Conservation (phyloP, 2,113 vertebrate genomes). For the Butastur rufipennis region DNA sequence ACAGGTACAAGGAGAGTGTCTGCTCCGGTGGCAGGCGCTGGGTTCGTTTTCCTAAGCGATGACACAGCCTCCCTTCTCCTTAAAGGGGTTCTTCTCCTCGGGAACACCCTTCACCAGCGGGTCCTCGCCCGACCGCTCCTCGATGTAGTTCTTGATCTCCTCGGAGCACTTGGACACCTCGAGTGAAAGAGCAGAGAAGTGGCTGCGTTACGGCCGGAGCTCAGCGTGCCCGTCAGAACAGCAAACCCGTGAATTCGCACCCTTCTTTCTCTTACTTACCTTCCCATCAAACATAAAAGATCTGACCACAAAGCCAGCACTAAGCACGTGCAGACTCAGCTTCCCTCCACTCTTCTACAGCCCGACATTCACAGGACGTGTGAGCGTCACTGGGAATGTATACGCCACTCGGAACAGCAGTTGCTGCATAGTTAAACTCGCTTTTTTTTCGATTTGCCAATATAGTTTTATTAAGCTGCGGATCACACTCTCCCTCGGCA, state of each 20-base stretch:
- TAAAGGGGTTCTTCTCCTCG: slow-evolving; percentile 98
- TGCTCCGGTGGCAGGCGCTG: not conserved
- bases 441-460: not conserved
- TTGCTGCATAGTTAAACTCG: not conserved
- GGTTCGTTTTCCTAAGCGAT: slow-evolving; percentile 76
- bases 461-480: not conserved
- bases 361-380: not conserved
- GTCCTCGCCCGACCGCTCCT: slow-evolving; percentile 87
- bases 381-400: not conserved
- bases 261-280: not conserved
- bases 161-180: slow-evolving; percentile 98
- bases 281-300: not conserved
- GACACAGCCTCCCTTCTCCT: slow-evolving; percentile 96
- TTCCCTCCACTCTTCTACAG: not conserved
- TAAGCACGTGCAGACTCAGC: not conserved
- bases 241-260: not conserved
- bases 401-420: not conserved
- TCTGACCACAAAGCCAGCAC: not conserved
- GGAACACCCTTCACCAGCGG: slow-evolving; percentile 91
- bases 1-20: not conserved
- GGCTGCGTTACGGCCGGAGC: not conserved
- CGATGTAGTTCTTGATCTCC: slow-evolving; percentile 91
- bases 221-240: not conserved
- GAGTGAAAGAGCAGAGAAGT: not conserved
- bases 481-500: not conserved